Base-by-base conservation (phyloP, 2,888 invertebrate genomes). In the Salticus scenicus region DNA sequence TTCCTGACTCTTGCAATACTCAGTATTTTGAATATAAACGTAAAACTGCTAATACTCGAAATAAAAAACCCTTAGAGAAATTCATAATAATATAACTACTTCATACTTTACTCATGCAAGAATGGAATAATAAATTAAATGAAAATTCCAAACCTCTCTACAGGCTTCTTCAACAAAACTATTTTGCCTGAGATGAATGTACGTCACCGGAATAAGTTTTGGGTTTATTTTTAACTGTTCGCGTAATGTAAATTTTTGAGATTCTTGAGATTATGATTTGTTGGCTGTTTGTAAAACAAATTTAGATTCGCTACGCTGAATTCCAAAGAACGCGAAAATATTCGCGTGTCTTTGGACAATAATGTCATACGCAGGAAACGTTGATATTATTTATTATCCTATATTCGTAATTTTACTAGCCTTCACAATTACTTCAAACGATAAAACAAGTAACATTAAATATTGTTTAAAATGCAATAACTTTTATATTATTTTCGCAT, bases 201-300 rank as follows among this genome's bases (percentile, higher is more conserved):
- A n/a, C n/a, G n/a, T 37, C 10, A 2, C 42, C 7, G 17, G 42
- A 47, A 47, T 17, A 47, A 1, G 17, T 2, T 47, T 17, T 17
- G 10, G 42, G 42, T 47, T 47, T 47, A 47, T 47, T 47, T 47
- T 47, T 12, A 47, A 47, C 42, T 14, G 17, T 7, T 17, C 17
- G 17, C 10, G 7, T 12, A 47, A 47, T 47, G 42, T 24, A 57
- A 24, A 57, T 57, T 57, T 20, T 57, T 57, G 24, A 24, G 24
- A 57, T 57, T 57, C 57, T 57, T 57, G 24, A 5, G 57, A 24
- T 57, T 57, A 57, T 57, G 57, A 57, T 57, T 57, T 57, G 47
- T 17, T 14, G 47, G 12, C 47, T 2, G 10, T 17, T 47, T 47
- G 24, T 57, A 12, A 57, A 57, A 20, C 57, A 24, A 12, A 57